Evolutionary conservation across 2,113 vertebrate genomes (phyloP), one percentile per base, ranked within the genome.

Genomic region (Grantiella picta): DNA sequence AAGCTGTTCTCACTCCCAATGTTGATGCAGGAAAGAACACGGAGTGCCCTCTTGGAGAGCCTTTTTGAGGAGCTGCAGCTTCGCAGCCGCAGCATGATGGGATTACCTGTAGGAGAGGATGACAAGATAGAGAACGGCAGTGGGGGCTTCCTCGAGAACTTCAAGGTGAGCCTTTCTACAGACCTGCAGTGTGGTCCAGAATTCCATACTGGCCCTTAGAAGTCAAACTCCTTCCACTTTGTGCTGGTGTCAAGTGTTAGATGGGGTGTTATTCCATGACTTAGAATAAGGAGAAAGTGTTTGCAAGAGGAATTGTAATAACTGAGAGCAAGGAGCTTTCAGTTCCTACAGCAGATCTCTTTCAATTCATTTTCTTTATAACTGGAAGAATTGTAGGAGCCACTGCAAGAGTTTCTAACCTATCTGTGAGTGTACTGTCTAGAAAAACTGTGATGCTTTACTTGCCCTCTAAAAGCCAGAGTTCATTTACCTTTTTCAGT

Each of bases 111-210:
- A 9, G 63, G 95, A 38, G 60, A 98, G 84, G 77, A 97, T 78
- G 95, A 95, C 42, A 97, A 98, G 81, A 98, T 98, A 79, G 98
- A 98, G 68, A 97, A 97, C 0, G 91, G 96, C 29, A 98, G 98
- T 5, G 98, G 98, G 29, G 98, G 99, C 20, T 99, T 99, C 94
- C 98, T 99, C 23, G 99, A 99, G 93, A 99, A 99, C 89, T 99
- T 99, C 95, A 99, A 99, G 98, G 99, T 99, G 86, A 97, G 95
- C 47, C 31, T 64, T 84, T 61, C 72, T 91, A 10, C 29, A 70
- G 40, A 92, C 27, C 40, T 73, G 29, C 15, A 70, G 7, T 11
- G 7, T 13, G 31, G 36, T 28, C n/a, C 56, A 60, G 49, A 83
- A 65, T 86, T 77, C 53, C 17, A 11, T 52, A n/a, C 18, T 79